Percentiles rank a stretch among this genome's conserved stretches.
These are phyloP conservation scores for Amia ocellicauda DNA, from an alignment of 2,113 vertebrate genomes.

Conservation along the genomic window DNA sequence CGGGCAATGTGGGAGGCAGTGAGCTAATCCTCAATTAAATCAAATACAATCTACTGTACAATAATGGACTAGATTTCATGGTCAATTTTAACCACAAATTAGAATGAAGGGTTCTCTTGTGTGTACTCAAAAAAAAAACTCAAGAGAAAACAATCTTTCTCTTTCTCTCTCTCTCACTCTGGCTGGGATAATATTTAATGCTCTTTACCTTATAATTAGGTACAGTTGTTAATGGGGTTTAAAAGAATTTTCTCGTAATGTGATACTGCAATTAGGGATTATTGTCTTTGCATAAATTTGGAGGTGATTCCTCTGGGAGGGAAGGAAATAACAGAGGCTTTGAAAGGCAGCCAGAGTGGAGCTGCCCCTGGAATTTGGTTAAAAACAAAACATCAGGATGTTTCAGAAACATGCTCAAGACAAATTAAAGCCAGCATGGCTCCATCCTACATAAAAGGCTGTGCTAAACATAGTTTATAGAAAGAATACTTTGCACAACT, in stretches of 20 bases:
- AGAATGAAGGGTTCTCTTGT: no score
- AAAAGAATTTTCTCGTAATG: slow-evolving; percentile 63
- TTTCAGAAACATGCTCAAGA: not conserved
- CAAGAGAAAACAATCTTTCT: slow-evolving; percentile 42
- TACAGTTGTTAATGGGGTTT: slow-evolving; percentile 65
- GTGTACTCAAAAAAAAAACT: no score
- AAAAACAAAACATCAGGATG: slow-evolving; percentile 19
- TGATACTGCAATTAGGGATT: slow-evolving; percentile 70
- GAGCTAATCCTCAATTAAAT: slow-evolving; percentile 50
- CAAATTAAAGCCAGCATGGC: slow-evolving; percentile 12
- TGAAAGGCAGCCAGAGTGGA: slow-evolving; percentile 52
- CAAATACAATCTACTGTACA: slow-evolving; percentile 47
- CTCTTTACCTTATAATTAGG: slow-evolving; percentile 54
- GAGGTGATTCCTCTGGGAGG: slow-evolving; percentile 42
- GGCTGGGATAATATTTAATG: slow-evolving; percentile 8
- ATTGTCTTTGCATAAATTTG: slow-evolving; percentile 72
- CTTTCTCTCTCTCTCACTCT: slow-evolving; percentile 12
- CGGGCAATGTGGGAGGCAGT: slow-evolving; percentile 41
- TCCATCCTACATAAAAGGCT: not conserved
- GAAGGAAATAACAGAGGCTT: slow-evolving; percentile 55
- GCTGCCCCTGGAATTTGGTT: slow-evolving; percentile 40
- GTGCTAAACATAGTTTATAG: no score
- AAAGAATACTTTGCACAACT: not conserved
- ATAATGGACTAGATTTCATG: slow-evolving; percentile 32
- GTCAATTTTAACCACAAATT: no score